These are phyloP conservation scores for Halcyon smyrnensis DNA, from an alignment of 2,797 vertebrate genomes.

Conservation along the genomic window DNA sequence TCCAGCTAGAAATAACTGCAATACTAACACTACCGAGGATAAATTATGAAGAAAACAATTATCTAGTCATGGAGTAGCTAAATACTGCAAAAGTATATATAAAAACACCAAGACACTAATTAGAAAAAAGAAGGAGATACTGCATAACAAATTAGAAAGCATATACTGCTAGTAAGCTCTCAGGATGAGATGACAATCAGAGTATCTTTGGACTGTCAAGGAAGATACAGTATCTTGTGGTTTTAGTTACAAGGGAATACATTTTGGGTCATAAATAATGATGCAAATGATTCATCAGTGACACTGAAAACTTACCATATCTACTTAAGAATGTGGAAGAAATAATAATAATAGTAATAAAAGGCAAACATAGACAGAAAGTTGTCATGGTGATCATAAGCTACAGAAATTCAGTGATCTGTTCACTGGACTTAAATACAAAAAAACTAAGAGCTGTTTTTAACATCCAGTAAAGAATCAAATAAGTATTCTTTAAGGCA, in stretches of 20 bases:
- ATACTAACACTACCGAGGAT: not conserved
- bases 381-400: not conserved
- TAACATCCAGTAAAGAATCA: not conserved
- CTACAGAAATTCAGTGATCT: not conserved
- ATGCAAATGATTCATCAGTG: not conserved
- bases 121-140: not conserved
- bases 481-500: not conserved
- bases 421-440: not conserved
- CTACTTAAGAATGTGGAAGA: not conserved
- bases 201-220: not conserved
- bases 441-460: not conserved
- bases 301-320: not conserved
- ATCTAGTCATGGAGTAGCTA: not conserved
- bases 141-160: not conserved
- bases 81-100: not conserved
- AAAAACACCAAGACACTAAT: not conserved
- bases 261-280: not conserved
- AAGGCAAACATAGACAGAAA: not conserved
- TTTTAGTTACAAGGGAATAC: not conserved
- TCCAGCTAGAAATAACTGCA: not conserved
- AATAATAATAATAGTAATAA: not conserved
- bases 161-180: not conserved
- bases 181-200: not conserved
- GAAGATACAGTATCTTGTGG: not conserved
- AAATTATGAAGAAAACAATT: not conserved